Evolutionary conservation across 2,888 invertebrate genomes (phyloP).

Genomic region (Rhagium mordax): DNA sequence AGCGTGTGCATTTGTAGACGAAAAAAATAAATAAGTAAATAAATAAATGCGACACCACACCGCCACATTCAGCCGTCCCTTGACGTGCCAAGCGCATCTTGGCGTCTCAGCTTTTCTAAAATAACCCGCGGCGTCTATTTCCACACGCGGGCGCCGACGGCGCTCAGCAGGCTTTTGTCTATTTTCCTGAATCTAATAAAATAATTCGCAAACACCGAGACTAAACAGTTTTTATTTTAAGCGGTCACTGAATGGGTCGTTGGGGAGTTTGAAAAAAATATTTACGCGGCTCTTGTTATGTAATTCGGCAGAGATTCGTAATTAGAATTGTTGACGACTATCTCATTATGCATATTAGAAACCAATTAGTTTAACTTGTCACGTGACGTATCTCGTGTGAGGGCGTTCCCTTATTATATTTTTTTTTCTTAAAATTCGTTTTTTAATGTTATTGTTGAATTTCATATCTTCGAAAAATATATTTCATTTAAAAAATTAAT

Average conservation of each 20-base stretch:
- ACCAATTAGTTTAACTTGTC: too few species aligned
- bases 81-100: conserved; percentile 51
- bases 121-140: conserved; percentile 44
- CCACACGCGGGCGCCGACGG: conserved; percentile 40
- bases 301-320: background rate
- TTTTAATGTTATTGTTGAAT: too few species aligned
- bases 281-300: background rate
- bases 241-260: background rate
- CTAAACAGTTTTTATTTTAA: conserved; percentile 9
- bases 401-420: too few species aligned
- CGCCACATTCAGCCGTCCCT: conserved; percentile 25
- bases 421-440: too few species aligned
- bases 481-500: too few species aligned
- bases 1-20: conserved; percentile 15
- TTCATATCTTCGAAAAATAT: too few species aligned
- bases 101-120: conserved; percentile 49
- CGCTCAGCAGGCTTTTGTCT: conserved; percentile 20
- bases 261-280: background rate
- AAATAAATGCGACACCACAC: conserved; percentile 24
- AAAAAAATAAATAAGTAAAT: conserved; percentile 18
- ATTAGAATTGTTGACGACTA: background rate
- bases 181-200: background rate
- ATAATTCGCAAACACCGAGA: conserved; percentile 5
- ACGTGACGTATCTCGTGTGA: too few species aligned
- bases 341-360: too few species aligned